Evolutionary conservation across 2,113 vertebrate genomes (phyloP), one percentile per base, ranked within the genome.

Genomic region (Seriola rivoliana): DNA sequence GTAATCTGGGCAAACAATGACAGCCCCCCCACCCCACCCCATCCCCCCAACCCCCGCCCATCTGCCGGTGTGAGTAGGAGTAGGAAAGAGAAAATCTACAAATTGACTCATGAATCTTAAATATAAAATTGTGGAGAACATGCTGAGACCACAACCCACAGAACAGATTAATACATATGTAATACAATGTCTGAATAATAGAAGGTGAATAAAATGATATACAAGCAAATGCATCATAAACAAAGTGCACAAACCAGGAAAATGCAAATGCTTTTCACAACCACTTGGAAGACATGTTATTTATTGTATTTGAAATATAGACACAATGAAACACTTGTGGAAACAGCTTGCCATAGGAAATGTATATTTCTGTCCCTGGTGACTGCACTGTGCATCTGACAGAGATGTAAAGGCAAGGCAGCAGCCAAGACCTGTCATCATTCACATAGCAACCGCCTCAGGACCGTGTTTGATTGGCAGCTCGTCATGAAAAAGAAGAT

Each of bases 51-150:
- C 32, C 74, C 80, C 69, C 75, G 58, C 68, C 85, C 88, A 93
- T 91, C 92, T 93, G 89, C 79, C 87, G 59, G 57, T 64, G 54
- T 85, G 89, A 83, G 86, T 88, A 87, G 92, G 89, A 90, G 85
- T 81, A 82, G 78, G 84, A 85, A 81, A 85, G 70, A 86, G 34
- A 88, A 84, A 76, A 86, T 86, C 74, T 66, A 38, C 82, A 86
- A 90, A 88, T 71, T 86, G 74, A 89, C 75, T 85, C 68, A 85
- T 85, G 76, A 81, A 81, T 88, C 71, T 84, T 77, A 89, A 89
- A 82, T 88, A 69, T 74, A 85, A 80, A 48, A 44, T 62, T 32
- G 29, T 36, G 50, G 50, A 59, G 29, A 80, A 71, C 82, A 78
- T 69, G 66, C 40, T 62, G 65, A 71, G 65, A 85, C 50, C 42